These are phyloP conservation scores for Stegodyphus mimosarum DNA, from an alignment of 1,140 invertebrate species.

Conservation along the genomic window DNA sequence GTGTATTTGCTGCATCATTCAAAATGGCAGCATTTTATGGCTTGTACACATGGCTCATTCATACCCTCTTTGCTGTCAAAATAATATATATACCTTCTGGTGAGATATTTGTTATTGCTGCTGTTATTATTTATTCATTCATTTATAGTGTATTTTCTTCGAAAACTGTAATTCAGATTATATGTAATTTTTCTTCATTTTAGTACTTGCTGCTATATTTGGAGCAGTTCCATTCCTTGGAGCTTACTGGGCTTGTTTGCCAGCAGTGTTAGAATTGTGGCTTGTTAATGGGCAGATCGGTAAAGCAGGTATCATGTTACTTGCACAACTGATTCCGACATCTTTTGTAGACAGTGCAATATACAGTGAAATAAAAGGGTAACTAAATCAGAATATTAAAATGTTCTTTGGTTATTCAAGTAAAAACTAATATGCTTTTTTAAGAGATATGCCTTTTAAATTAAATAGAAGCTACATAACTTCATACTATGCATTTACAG, in stretches of 20 bases:
- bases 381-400: constrained; percentile 64
- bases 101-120: constrained; percentile 66
- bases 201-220: constrained; percentile 88
- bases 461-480: too few species aligned
- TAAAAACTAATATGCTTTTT: too few species aligned
- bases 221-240: constrained; percentile 95
- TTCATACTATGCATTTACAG: too few species aligned
- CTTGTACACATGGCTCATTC: constrained; percentile 97
- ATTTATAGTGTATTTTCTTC: background rate
- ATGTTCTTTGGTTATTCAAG: too few species aligned
- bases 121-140: background rate
- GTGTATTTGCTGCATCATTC: constrained; percentile 92
- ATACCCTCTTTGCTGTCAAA: constrained; percentile 93
- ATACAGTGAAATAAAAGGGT: constrained; percentile 98
- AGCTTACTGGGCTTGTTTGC: constrained; percentile 92
- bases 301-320: constrained; percentile 79
- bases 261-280: constrained; percentile 94
- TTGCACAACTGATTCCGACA: constrained; percentile 90
- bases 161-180: background rate
- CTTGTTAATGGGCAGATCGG: constrained; percentile 83
- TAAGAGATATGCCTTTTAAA: too few species aligned
- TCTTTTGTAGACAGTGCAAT: constrained; percentile 92
- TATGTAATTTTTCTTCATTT: constrained; percentile 61
- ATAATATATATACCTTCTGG: constrained; percentile 94
- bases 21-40: constrained; percentile 98